Evolutionary conservation across 2,113 vertebrate species (phyloP), one percentile per base, ranked within the genome.

Genomic region (Eidolon helvum): DNA sequence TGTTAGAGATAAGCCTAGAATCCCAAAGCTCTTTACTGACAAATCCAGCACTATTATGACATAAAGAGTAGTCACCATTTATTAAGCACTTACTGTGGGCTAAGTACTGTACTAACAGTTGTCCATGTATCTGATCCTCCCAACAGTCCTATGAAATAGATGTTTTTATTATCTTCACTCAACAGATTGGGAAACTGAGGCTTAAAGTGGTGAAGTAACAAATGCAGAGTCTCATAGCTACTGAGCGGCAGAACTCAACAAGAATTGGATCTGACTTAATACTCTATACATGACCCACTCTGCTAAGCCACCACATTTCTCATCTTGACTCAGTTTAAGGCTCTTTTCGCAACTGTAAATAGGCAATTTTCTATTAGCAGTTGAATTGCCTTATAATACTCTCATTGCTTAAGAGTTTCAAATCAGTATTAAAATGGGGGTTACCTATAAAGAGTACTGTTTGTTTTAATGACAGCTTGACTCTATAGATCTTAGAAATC

Each of bases 401-500:
- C 16, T 71, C 45, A 22, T 19, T 48, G 38, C 40, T 71, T 91
- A 63, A 71, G 16, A 87, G 28, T 79, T 83, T 87, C 80, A 82
- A 85, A 43, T 45, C 4, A 71, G 2, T 55, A 22, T 82, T 66
- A 38, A 79, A n/a, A 43, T 33, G 69, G 53, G 5, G 0, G 59
- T 63, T 89, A 59, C 22, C 53, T 85, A 10, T 33, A 43, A 55
- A 85, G 0, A 1, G 33, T n/a, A 38, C 21, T 65, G 40, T 48
- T 28, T 90, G 48, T 55, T 94, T 87, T 59, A 63, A 65, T 57
- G 43, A 90, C 22, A 45, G 7, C 72, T 82, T 82, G 19, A 15
- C 69, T 90, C 77, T 79, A 15, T 50, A 79, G 79, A 48, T 77
- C 80, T 88, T 89, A 66, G 61, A 91, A 86, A 88, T 86, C 22